Conservation (phyloP, 1,140 invertebrate genomes). For the Bombyx mandarina region DNA sequence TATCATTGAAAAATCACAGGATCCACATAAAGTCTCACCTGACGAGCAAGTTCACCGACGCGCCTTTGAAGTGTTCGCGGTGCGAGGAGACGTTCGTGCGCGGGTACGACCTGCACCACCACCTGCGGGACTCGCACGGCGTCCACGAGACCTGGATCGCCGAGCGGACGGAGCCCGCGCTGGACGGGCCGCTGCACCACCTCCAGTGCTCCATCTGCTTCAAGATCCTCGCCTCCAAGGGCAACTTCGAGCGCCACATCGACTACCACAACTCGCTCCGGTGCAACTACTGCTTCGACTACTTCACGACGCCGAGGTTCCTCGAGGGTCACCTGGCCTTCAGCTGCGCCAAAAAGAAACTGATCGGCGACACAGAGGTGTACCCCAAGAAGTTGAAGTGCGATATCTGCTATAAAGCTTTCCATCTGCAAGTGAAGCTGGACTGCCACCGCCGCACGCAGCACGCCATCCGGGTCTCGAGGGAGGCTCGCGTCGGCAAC, state of each 20-base stretch:
- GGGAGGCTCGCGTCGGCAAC: conserved; percentile 32
- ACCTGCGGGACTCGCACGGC: conserved; percentile 50
- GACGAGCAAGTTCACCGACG: conserved; percentile 48
- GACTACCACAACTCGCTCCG: conserved; percentile 63
- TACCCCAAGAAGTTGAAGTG: conserved; percentile 61
- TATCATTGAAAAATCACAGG: conserved; percentile 52
- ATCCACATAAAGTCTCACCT: conserved; percentile 60
- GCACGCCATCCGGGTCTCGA: conserved; percentile 42
- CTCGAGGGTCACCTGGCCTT: conserved; percentile 59
- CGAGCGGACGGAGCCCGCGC: conserved; percentile 28
- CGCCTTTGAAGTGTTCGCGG: conserved; percentile 51
- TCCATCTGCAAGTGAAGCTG: conserved; percentile 65
- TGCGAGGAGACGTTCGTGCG: conserved; percentile 53
- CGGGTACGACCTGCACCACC: conserved; percentile 57
- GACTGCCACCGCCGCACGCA: conserved; percentile 62
- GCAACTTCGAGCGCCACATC: conserved; percentile 60
- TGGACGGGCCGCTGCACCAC: conserved; percentile 48
- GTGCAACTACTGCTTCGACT: conserved; percentile 68
- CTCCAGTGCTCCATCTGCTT: conserved; percentile 64
- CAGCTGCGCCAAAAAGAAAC: conserved; percentile 58
- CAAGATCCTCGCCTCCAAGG: conserved; percentile 58
- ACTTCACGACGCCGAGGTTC: conserved; percentile 56
- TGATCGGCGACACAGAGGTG: conserved; percentile 58
- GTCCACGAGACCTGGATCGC: conserved; percentile 60
- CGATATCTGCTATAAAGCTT: conserved; percentile 63